Evolutionary conservation across 1,140 invertebrate genomes (phyloP).

Genomic region (Mesaphorura yosii): DNA sequence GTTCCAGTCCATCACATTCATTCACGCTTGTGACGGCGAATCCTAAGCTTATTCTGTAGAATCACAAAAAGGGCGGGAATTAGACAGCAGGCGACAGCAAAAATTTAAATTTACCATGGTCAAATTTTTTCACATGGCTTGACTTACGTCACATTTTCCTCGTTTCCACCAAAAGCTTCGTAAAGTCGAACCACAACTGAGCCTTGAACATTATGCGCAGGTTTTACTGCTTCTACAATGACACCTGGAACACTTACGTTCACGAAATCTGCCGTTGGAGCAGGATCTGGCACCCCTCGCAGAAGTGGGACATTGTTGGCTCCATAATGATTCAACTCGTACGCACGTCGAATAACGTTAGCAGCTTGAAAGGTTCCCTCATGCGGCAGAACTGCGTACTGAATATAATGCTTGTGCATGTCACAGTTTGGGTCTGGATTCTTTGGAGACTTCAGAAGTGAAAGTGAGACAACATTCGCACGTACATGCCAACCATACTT

Average conservation of each 20-base stretch:
- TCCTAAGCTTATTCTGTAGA: slow-evolving; percentile 14
- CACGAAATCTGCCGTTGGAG: slow-evolving; percentile 14
- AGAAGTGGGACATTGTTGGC: slow-evolving; percentile 22
- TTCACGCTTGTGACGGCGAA: slow-evolving; percentile 31
- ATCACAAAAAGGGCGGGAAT: too few species aligned
- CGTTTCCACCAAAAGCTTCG: slow-evolving; percentile 36
- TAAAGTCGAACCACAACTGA: slow-evolving; percentile 35
- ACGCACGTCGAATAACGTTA: slow-evolving; percentile 19
- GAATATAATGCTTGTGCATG: slow-evolving; percentile 41
- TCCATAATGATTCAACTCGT: slow-evolving; percentile 19
- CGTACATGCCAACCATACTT: slow-evolving; percentile 44
- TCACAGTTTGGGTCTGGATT: slow-evolving; percentile 42
- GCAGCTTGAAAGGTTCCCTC: slow-evolving; percentile 19
- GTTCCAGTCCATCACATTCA: slow-evolving; percentile 31
- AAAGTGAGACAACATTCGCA: slow-evolving; percentile 38
- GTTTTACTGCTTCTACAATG: slow-evolving; percentile 38
- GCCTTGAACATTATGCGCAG: slow-evolving; percentile 27
- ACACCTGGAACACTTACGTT: slow-evolving; percentile 31
- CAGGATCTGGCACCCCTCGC: slow-evolving; percentile 32
- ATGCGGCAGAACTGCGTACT: slow-evolving; percentile 45
- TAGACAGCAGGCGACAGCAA: not conserved
- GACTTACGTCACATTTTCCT: not conserved
- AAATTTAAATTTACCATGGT: not conserved
- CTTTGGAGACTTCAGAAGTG: slow-evolving; percentile 42
- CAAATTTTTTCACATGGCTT: not conserved